Evolutionary conservation across 2,797 vertebrate species (phyloP).

Genomic region (Sebastes itinus): DNA sequence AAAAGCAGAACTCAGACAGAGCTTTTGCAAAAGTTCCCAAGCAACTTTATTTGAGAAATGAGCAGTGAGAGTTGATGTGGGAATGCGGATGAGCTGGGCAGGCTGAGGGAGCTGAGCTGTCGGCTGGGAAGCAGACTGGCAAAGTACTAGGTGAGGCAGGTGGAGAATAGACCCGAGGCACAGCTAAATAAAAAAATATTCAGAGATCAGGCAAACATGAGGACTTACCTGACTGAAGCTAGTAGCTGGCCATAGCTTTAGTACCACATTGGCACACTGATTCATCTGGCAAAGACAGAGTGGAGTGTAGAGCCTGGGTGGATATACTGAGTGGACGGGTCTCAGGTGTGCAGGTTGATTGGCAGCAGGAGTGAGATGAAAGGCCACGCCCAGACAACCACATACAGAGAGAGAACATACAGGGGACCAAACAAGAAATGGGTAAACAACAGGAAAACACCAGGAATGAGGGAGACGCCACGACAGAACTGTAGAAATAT

Average conservation of each 20-base stretch:
- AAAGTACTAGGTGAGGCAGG: neutral
- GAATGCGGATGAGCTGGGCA: neutral
- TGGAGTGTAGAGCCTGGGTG: too few relatives aligned
- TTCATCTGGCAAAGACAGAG: too few relatives aligned
- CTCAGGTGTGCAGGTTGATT: neutral
- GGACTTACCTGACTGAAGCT: neutral
- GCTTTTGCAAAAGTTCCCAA: neutral
- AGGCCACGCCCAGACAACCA: neutral
- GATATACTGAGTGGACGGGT: neutral
- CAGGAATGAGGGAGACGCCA: neutral
- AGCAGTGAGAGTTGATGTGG: neutral
- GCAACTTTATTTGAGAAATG: neutral
- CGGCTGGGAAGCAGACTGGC: neutral
- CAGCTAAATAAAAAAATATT: neutral
- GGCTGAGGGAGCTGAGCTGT: neutral
- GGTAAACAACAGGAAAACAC: neutral
- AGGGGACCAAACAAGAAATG: too few relatives aligned
- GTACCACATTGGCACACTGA: too few relatives aligned
- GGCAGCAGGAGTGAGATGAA: neutral
- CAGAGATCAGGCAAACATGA: neutral
- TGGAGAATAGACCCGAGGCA: neutral
- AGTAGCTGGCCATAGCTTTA: too few relatives aligned
- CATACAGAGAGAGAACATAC: too few relatives aligned
- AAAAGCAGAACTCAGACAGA: neutral
- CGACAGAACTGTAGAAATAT: too few relatives aligned